A percentile compares a stretch with the other conserved stretches of the same genome.
Conservation (phyloP, 2,797 vertebrate species). For the Neosalanx taihuensis region DNA sequence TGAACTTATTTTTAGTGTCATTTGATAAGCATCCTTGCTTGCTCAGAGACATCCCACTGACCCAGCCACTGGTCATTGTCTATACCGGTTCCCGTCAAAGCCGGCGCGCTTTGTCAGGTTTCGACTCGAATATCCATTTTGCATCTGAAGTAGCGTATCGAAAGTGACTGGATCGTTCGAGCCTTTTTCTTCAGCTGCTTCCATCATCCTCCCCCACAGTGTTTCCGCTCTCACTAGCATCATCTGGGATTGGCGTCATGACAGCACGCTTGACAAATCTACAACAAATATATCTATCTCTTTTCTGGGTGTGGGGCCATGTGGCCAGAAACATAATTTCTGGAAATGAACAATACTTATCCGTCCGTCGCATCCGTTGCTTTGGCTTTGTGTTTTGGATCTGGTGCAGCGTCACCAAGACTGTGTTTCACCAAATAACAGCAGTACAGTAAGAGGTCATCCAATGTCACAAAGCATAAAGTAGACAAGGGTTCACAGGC, state of each 20-base stretch:
- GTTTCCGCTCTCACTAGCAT: constrained; percentile 83
- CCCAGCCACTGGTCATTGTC: constrained; percentile 99
- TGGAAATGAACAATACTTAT: constrained; percentile 81
- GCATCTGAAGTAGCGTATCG: constrained; percentile 92
- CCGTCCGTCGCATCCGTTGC: constrained; percentile 71
- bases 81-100: constrained; percentile 97
- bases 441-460: constrained; percentile 84
- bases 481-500: constrained; percentile 89
- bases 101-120: constrained; percentile 94
- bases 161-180: constrained; percentile 99
- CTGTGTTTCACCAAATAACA: constrained; percentile 64
- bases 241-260: constrained; percentile 84
- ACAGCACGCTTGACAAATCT: constrained; percentile 80
- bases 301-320: constrained; percentile 56
- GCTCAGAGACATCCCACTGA: constrained; percentile 96
- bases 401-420: constrained; percentile 21
- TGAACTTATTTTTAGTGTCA: constrained; percentile 99
- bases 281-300: constrained; percentile 70
- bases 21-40: constrained; percentile 92
- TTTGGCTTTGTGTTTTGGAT: constrained; percentile 61
- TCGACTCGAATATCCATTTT: constrained; percentile 98
- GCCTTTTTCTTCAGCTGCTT: constrained; percentile 91
- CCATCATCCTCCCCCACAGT: constrained; percentile 81
- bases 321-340: constrained; percentile 71
- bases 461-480: constrained; percentile 92